These are phyloP conservation scores for Arge pagana DNA, from an alignment of 2,888 invertebrate species.

Conservation along the genomic window DNA sequence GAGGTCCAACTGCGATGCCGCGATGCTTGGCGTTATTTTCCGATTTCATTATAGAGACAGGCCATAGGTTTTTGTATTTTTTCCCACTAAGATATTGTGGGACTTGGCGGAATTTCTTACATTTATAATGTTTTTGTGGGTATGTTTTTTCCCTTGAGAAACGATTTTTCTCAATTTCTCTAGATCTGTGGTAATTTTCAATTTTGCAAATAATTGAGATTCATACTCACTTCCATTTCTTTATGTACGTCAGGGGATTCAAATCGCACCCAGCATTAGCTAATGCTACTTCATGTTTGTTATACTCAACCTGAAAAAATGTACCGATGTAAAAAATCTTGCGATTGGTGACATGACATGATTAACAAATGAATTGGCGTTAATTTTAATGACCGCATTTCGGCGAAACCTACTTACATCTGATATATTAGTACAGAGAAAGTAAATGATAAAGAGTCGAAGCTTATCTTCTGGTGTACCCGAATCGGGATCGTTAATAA, in stretches of 20 bases:
- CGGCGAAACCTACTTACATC: conserved; percentile 67
- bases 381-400: too few species aligned
- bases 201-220: too few species aligned
- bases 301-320: conserved; percentile 69
- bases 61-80: too few species aligned
- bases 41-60: too few species aligned
- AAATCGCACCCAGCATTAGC: conserved; percentile 84
- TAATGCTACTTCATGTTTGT: conserved; percentile 80
- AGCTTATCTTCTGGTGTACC: conserved; percentile 92
- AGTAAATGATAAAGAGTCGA: conserved; percentile 89
- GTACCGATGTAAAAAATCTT: background rate
- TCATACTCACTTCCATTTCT: conserved; percentile 90
- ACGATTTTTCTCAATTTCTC: conserved; percentile 2
- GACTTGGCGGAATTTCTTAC: too few species aligned
- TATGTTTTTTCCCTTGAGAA: background rate
- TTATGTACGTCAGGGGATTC: conserved; percentile 84
- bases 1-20: too few species aligned
- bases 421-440: conserved; percentile 81
- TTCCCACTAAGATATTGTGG: too few species aligned
- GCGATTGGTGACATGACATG: too few species aligned
- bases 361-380: too few species aligned
- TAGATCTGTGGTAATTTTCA: too few species aligned
- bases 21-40: too few species aligned
- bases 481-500: conserved; percentile 83
- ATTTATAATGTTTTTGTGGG: too few species aligned